These are phyloP conservation scores for Platichthys stellatus DNA, from an alignment of 2,113 vertebrate genomes.

Conservation along the genomic window DNA sequence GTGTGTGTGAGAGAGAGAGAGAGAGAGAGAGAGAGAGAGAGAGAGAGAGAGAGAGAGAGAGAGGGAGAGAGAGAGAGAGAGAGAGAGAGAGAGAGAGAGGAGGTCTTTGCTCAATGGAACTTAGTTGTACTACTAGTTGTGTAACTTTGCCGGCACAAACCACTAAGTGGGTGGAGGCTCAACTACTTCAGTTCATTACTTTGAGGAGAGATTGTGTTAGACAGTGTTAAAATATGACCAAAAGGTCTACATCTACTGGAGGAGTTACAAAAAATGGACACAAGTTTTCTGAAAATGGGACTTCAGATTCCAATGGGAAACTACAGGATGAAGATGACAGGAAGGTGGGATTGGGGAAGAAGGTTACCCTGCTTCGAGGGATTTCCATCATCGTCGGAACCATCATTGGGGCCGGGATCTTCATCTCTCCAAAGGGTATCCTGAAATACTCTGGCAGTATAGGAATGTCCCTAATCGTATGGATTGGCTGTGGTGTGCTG, in stretches of 20 bases:
- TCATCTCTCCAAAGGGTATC: slow-evolving; percentile 97
- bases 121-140: slow-evolving; percentile 24
- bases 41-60: not conserved
- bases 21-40: not conserved
- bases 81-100: not conserved
- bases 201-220: not conserved
- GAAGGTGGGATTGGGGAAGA: slow-evolving; percentile 90
- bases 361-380: slow-evolving; percentile 92
- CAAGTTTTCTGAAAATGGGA: slow-evolving; percentile 22
- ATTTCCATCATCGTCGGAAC: slow-evolving; percentile 95
- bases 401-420: slow-evolving; percentile 97
- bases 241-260: slow-evolving; percentile 71
- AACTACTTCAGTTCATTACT: not conserved
- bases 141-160: slow-evolving; percentile 7
- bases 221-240: slow-evolving; percentile 79
- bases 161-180: not conserved
- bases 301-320: slow-evolving; percentile 39
- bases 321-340: slow-evolving; percentile 44
- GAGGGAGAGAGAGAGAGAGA: not conserved
- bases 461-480: slow-evolving; percentile 92
- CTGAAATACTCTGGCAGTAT: slow-evolving; percentile 91
- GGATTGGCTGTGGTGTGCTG: slow-evolving; percentile 91
- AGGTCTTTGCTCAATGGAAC: slow-evolving; percentile 1
- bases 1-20: not conserved
- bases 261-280: slow-evolving; percentile 41